Evolutionary conservation across 1,140 invertebrate genomes (phyloP).

Genomic region (Nasonia giraulti): DNA sequence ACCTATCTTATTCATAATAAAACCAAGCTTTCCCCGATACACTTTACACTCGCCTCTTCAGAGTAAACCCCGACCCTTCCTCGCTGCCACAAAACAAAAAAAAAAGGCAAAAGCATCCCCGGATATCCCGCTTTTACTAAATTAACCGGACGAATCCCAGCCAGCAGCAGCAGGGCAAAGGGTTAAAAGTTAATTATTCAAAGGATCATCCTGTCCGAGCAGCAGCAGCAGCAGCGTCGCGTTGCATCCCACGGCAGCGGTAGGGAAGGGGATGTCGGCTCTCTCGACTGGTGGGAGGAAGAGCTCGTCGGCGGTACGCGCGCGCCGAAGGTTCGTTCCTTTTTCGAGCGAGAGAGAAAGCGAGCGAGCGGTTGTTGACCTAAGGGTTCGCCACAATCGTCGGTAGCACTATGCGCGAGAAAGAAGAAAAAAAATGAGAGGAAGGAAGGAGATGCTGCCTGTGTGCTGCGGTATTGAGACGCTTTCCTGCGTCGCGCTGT

Average conservation of each 20-base stretch:
- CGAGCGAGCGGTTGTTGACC: constrained; percentile 39
- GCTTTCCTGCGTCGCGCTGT: background rate
- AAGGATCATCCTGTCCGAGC: constrained; percentile 9
- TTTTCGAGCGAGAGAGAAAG: constrained; percentile 31
- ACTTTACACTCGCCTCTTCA: too few relatives aligned
- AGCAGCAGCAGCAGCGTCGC: background rate
- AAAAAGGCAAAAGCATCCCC: background rate
- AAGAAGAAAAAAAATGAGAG: background rate
- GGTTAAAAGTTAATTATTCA: constrained; percentile 5
- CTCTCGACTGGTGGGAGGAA: background rate
- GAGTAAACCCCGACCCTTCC: background rate
- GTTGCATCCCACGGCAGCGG: background rate
- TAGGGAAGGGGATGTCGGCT: constrained; percentile 43
- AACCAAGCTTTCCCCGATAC: too few relatives aligned
- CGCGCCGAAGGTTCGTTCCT: constrained; percentile 24
- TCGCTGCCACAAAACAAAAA: background rate
- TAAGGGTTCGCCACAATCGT: constrained; percentile 21
- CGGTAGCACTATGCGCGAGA: background rate
- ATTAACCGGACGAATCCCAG: background rate
- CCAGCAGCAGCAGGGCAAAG: background rate
- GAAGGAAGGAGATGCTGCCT: background rate
- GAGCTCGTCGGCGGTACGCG: constrained; percentile 5
- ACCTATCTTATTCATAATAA: too few relatives aligned
- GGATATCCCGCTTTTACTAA: background rate
- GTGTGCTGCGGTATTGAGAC: too few relatives aligned